A percentile compares a stretch with the other conserved stretches of the same genome.
Evolutionary conservation across 2,797 vertebrate species (phyloP).

Genomic region (Orientallactaga sibirica): DNA sequence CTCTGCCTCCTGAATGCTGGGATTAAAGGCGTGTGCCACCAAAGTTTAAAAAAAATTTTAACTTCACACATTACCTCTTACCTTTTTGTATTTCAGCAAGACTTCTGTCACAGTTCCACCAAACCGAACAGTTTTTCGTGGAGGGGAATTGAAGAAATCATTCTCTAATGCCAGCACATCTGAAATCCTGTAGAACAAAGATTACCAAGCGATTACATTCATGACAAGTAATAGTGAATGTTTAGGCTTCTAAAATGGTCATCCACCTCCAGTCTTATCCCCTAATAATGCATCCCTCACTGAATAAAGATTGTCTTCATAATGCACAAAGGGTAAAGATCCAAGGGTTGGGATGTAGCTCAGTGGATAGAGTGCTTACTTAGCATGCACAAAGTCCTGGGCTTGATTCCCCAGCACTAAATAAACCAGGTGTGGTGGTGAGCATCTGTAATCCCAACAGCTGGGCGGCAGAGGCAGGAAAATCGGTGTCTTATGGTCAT

Average conservation of each 20-base stretch:
- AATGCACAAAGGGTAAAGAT: neutral
- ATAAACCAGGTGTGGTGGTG: too few relatives aligned
- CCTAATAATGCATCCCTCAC: neutral
- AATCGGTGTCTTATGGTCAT: too few relatives aligned
- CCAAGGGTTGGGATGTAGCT: neutral
- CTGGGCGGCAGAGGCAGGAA: neutral
- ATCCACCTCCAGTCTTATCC: neutral
- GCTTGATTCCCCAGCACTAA: too few relatives aligned
- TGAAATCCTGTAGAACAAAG: conserved; percentile 77
- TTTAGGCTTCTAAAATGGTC: neutral
- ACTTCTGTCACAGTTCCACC: conserved; percentile 93
- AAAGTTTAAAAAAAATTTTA: too few relatives aligned
- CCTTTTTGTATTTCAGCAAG: conserved; percentile 92
- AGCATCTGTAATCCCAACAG: neutral
- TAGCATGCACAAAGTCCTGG: too few relatives aligned
- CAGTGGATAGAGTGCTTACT: too few relatives aligned
- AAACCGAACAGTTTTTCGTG: conserved; percentile 95
- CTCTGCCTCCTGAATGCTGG: too few relatives aligned
- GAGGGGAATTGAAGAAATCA: conserved; percentile 93
- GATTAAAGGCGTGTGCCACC: too few relatives aligned
- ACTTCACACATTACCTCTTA: conserved; percentile 71
- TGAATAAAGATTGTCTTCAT: neutral
- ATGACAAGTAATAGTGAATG: conserved; percentile 8
- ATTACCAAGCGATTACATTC: conserved; percentile 41
- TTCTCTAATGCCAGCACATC: conserved; percentile 76